Percentiles rank a stretch among this genome's conserved stretches.
Evolutionary conservation across 2,888 invertebrate species (phyloP).

Genomic region (Bruchidius siliquastri): DNA sequence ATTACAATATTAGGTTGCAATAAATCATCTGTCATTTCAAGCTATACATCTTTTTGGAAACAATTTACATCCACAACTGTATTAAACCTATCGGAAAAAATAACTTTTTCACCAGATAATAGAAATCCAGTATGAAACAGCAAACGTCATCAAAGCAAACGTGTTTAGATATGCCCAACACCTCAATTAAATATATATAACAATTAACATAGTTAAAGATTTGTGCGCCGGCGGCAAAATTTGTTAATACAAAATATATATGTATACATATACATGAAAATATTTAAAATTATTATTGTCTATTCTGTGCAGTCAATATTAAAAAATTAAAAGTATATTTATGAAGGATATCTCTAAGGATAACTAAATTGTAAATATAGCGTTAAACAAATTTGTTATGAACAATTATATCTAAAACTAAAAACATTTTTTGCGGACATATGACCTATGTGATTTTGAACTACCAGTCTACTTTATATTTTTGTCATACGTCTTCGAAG

Average conservation of each 20-base stretch:
- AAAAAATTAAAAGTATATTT: constrained; percentile 2
- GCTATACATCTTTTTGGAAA: too few relatives aligned
- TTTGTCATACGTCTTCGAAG: not conserved
- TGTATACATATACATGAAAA: constrained; percentile 24
- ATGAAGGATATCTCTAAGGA: not conserved
- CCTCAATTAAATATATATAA: constrained; percentile 28
- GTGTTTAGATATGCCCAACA: constrained; percentile 30
- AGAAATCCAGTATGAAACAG: not conserved
- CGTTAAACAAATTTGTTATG: constrained; percentile 34
- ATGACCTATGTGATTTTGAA: not conserved
- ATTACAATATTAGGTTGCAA: too few relatives aligned
- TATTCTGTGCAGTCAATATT: constrained; percentile 45
- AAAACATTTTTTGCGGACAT: constrained; percentile 13
- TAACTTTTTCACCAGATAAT: not conserved
- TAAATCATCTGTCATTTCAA: too few relatives aligned
- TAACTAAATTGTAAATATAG: constrained; percentile 11
- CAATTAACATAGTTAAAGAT: constrained; percentile 3
- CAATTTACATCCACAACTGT: too few relatives aligned
- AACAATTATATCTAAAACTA: constrained; percentile 36
- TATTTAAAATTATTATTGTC: constrained; percentile 35
- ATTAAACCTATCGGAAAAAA: too few relatives aligned
- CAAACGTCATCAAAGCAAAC: not conserved
- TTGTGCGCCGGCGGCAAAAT: constrained; percentile 15
- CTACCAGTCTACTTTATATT: not conserved
- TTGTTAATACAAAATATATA: constrained; percentile 20